A percentile compares a stretch with the other conserved stretches of the same genome.
Conservation (phyloP, 2,888 invertebrate species). For the Kuschelorhynchus macadamiae region DNA sequence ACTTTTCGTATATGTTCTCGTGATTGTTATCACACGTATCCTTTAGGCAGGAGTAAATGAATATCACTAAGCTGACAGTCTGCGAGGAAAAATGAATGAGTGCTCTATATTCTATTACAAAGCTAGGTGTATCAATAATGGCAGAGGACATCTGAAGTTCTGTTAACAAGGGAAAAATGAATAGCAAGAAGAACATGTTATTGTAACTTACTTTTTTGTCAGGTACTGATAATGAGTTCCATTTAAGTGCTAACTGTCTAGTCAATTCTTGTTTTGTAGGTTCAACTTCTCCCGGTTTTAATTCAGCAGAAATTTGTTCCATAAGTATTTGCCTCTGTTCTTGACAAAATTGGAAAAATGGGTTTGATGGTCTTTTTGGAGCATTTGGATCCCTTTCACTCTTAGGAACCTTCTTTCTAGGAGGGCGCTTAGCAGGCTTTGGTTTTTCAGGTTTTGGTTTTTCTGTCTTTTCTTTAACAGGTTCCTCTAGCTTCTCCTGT, state of each 20-base stretch:
- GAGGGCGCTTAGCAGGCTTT: constrained; percentile 65
- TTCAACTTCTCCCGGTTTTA: constrained; percentile 75
- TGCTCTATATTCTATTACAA: no score
- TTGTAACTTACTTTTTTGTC: constrained; percentile 78
- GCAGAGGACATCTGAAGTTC: no score
- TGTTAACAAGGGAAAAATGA: no score
- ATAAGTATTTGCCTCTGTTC: constrained; percentile 82
- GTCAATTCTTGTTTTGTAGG: constrained; percentile 83
- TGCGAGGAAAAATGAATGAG: no score
- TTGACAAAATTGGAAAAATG: constrained; percentile 86
- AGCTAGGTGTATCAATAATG: no score
- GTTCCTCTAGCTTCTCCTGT: constrained; percentile 62
- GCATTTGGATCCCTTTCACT: constrained; percentile 79
- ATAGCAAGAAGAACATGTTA: no score
- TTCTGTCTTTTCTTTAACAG: constrained; percentile 43
- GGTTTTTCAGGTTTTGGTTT: constrained; percentile 60
- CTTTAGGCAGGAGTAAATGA: no score
- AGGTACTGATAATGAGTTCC: constrained; percentile 79
- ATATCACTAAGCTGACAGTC: no score
- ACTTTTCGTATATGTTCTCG: no score
- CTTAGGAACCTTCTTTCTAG: constrained; percentile 75
- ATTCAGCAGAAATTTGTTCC: constrained; percentile 74
- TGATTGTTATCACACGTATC: no score
- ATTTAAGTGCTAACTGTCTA: constrained; percentile 80
- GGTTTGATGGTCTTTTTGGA: constrained; percentile 85